A percentile compares a stretch with the other conserved stretches of the same genome.
phyloP scores from a whole-genome alignment of 2,113 vertebrate species.

The Nothobranchius furzeri region DNA sequence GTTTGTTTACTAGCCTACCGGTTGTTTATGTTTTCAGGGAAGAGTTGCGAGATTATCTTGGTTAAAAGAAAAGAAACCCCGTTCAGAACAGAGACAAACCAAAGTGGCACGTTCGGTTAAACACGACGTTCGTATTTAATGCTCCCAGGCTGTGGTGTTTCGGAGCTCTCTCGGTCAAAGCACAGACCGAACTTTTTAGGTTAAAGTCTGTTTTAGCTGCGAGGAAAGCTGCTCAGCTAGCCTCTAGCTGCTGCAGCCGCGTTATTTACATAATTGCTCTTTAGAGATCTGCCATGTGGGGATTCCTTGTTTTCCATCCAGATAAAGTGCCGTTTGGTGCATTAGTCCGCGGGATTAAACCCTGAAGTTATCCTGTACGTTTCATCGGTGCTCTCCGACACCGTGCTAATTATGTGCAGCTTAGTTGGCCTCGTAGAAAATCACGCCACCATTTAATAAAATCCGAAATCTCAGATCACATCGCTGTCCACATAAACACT shows the following conservation, averaged over 20 bases:
- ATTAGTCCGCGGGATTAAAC: neutral
- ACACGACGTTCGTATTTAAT: conserved; percentile 12
- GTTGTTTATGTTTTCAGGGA: neutral
- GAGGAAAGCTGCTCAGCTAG: neutral
- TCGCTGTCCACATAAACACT: no score
- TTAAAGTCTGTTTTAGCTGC: neutral
- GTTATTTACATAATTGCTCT: conserved; percentile 8
- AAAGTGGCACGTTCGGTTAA: neutral
- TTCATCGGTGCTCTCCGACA: conserved; percentile 5
- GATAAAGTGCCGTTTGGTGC: neutral
- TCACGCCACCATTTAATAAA: neutral
- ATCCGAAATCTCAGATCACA: neutral
- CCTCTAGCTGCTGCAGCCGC: neutral
- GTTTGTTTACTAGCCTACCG: neutral
- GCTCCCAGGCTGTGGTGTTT: conserved; percentile 10
- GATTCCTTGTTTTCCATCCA: neutral
- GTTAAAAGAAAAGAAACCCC: neutral
- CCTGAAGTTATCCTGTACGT: conserved; percentile 11
- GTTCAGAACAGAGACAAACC: neutral
- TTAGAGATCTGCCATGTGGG: neutral
- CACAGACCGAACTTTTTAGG: neutral
- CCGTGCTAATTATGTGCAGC: conserved; percentile 35
- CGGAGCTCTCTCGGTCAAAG: conserved; percentile 17
- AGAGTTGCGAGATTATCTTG: neutral
- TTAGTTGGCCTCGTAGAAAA: conserved; percentile 22